Evolutionary conservation across 2,113 vertebrate species (phyloP), one percentile per base, ranked within the genome.

Genomic region (Alligator sinensis): DNA sequence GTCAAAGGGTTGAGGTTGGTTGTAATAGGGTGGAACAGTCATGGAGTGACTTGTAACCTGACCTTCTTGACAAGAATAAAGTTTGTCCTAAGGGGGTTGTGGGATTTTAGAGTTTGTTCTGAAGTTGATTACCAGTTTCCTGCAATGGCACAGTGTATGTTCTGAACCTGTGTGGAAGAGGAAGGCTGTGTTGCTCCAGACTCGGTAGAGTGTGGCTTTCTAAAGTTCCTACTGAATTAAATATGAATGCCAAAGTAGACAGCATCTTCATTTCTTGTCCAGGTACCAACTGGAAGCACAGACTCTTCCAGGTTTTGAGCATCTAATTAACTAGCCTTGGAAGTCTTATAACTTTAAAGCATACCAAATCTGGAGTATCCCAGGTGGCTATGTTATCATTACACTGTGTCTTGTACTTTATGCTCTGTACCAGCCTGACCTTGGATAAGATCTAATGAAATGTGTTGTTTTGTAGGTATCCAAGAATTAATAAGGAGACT

Each of bases 401-500:
- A 2, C 70, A 74, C 2, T 58, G 9, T 6, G 1, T n/a, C 80
- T 27, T 60, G 9, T 11, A 47, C 47, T 47, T 47, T 75, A 86
- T 77, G 5, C 15, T 88, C 72, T 16, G 6, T 21, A 30, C 25
- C 11, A 13, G 5, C 86, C 57, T 2, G 18, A 19, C 5, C 1
- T 3, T 11, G 18, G 8, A 54, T 77, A 68, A 68, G 77, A 19
- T 0, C 2, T 77, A 80, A 81, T 77, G 30, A 58, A 90, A 4
- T 25, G n/a, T 38, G 0, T 38, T 93, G 58, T 96, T 86, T 91
- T 94, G 4, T 95, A 99, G 99, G 97, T 99, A 99, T 82, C 99
- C 99, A 1, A 97, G 99, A 96, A 99, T 99, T 97, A 99, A 99
- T 97, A 99, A 99, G 93, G 99, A 99, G 97, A 99, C 99, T 15